phyloP scores from a whole-genome alignment of 2,888 invertebrate genomes.

The Eueremaeus valkanovi region DNA sequence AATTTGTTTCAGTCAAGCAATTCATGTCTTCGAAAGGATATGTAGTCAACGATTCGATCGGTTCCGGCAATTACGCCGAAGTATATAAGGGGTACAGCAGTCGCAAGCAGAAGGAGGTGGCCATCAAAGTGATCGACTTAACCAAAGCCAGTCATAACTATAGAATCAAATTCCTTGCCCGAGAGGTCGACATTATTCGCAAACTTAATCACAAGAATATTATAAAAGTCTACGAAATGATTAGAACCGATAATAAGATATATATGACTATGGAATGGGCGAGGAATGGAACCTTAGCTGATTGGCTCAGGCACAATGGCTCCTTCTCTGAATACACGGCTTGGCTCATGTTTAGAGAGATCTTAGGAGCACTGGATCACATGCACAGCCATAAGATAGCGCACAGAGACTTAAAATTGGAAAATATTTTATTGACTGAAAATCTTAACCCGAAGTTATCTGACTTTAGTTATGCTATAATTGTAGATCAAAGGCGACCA shows the following conservation, averaged over 20 bases:
- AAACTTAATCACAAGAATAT: constrained; percentile 52
- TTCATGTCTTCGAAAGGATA: too few relatives aligned
- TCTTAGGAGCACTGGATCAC: constrained; percentile 27
- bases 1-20: too few relatives aligned
- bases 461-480: constrained; percentile 33
- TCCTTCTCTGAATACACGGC: constrained; percentile 25
- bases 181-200: constrained; percentile 52
- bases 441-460: constrained; percentile 75
- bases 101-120: background rate
- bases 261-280: constrained; percentile 53
- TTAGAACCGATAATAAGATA: constrained; percentile 48
- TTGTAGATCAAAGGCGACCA: background rate
- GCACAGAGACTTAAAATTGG: constrained; percentile 88
- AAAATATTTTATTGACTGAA: constrained; percentile 86
- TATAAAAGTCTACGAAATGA: constrained; percentile 51
- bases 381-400: constrained; percentile 46
- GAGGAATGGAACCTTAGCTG: constrained; percentile 53
- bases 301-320: constrained; percentile 51
- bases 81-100: constrained; percentile 19
- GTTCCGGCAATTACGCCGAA: constrained; percentile 40
- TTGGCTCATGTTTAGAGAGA: background rate
- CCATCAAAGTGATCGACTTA: constrained; percentile 39
- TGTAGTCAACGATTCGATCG: too few relatives aligned
- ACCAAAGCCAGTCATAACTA: constrained; percentile 30
- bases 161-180: constrained; percentile 51